Base-by-base conservation (phyloP, 2,888 invertebrate species). In the Eledona agricola region DNA sequence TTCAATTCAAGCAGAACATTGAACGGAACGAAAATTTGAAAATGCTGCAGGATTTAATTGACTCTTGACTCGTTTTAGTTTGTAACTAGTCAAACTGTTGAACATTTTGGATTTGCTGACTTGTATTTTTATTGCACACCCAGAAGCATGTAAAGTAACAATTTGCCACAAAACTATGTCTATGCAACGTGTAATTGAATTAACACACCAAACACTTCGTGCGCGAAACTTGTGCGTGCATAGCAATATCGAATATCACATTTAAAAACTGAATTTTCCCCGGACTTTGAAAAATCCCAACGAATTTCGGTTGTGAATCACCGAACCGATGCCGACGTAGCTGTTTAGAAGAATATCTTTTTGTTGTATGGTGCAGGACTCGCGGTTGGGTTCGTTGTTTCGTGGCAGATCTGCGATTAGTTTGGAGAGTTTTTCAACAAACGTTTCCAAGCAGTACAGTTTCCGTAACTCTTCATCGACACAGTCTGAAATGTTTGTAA, bases 261-360 rank as follows among this genome's bases (percentile, higher is more conserved):
- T 40, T 80, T 85, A 90, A 72, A 90, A 90, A 73, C 92, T 91
- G 70, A 93, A 86, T 73, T 89, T 90, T 60, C 92, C 91, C 61
- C 93, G 81, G 54, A 91, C 89, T 78, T 91, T 90, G 77, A 90
- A 92, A 78, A 90, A 93, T 1, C 93, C 93, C 72, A 93, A 80
- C 59, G 85, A 82, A 62, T 89, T 88, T 66, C 90, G 87, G 76
- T 93, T 93, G 71, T 90, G 89, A 3, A 93, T 81, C 26, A 92
- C 74, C 1, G 92, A 90, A 4, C 88, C 84, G 23, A 93, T 75
- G 2, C 90, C 90, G 6, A 90, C 80, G 69, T 93, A 93, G 72
- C 88, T 90, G 70, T 91, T 87, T 59, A 93, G 83, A 5, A 89
- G 77, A 45, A 93, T 89, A 2, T 87, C 82, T 4, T 83, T 83